A percentile compares a stretch with the other conserved stretches of the same genome.
Evolutionary conservation across 1,140 invertebrate genomes (phyloP).

Genomic region (Pissodes strobi): DNA sequence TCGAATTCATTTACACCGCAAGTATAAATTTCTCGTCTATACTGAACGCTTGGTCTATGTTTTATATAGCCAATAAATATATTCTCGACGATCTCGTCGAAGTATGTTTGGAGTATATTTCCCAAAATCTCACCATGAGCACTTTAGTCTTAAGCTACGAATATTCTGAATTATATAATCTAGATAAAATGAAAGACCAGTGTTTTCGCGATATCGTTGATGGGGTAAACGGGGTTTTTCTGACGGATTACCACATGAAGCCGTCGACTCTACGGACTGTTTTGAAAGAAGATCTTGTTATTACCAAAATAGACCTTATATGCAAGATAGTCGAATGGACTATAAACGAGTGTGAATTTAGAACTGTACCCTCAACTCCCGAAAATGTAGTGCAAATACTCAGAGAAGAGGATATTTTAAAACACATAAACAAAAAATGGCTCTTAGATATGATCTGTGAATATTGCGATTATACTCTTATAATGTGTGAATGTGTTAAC

Average conservation of each 20-base stretch:
- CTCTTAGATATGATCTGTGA: constrained; percentile 22
- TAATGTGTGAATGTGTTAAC: constrained; percentile 21
- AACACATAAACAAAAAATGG: constrained; percentile 31
- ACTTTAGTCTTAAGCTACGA: constrained; percentile 61
- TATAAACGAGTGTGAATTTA: constrained; percentile 56
- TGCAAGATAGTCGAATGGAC: constrained; percentile 60
- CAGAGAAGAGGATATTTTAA: constrained; percentile 49
- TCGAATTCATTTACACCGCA: constrained; percentile 63
- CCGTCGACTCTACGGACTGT: constrained; percentile 56
- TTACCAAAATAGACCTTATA: constrained; percentile 58
- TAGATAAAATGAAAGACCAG: constrained; percentile 54
- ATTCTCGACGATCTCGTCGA: constrained; percentile 59
- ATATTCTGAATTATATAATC: constrained; percentile 61
- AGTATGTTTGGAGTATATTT: constrained; percentile 58
- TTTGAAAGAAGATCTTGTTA: constrained; percentile 57
- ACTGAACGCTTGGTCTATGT: constrained; percentile 60
- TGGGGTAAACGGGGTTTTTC: constrained; percentile 58
- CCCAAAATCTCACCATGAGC: constrained; percentile 58
- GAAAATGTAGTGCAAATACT: constrained; percentile 56
- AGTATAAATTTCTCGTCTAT: constrained; percentile 58
- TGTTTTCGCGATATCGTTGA: constrained; percentile 59
- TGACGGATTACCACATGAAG: constrained; percentile 57
- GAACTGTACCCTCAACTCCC: constrained; percentile 49
- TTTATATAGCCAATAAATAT: constrained; percentile 64
- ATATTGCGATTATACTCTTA: constrained; percentile 27